phyloP scores from a whole-genome alignment of 92 coral and sea anemone species.

The Porites divaricata region DNA sequence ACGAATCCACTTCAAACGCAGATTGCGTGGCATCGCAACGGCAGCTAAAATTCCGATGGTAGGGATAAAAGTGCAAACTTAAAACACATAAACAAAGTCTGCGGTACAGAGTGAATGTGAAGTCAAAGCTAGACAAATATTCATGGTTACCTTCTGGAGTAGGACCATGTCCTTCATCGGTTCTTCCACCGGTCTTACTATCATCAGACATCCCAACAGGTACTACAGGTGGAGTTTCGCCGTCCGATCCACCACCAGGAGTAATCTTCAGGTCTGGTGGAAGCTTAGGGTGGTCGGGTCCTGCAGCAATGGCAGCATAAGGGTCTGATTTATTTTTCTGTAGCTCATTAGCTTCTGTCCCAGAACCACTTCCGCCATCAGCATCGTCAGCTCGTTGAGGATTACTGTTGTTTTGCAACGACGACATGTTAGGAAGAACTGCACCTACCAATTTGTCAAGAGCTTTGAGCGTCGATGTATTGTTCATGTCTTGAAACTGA shows the following conservation, averaged over 20 bases:
- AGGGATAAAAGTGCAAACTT: too few species aligned
- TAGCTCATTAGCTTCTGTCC: background rate
- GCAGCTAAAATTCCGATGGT: too few species aligned
- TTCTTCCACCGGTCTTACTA: slow-evolving; percentile 16
- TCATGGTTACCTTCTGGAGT: slow-evolving; percentile 22
- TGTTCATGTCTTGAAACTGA: slow-evolving; percentile 30
- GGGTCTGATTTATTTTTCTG: slow-evolving; percentile 64
- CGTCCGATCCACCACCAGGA: slow-evolving; percentile 43
- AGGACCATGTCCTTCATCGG: slow-evolving; percentile 4
- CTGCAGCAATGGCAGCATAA: slow-evolving; percentile 92
- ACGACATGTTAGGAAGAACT: slow-evolving; percentile 36
- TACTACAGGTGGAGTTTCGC: slow-evolving; percentile 34
- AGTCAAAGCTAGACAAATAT: background rate
- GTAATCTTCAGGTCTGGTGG: slow-evolving; percentile 83
- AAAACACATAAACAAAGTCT: too few species aligned
- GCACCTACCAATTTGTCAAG: slow-evolving; percentile 30
- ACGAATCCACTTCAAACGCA: too few species aligned
- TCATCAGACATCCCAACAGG: slow-evolving; percentile 45
- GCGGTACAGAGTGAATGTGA: background rate
- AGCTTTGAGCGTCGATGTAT: slow-evolving; percentile 28
- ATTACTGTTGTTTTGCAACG: slow-evolving; percentile 5
- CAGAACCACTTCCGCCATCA: slow-evolving; percentile 45
- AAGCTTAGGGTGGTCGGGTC: slow-evolving; percentile 89
- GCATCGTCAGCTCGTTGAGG: background rate
- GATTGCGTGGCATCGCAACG: too few species aligned